Base-by-base conservation (phyloP, 2,113 vertebrate genomes). In the Phaetusa simplex region DNA sequence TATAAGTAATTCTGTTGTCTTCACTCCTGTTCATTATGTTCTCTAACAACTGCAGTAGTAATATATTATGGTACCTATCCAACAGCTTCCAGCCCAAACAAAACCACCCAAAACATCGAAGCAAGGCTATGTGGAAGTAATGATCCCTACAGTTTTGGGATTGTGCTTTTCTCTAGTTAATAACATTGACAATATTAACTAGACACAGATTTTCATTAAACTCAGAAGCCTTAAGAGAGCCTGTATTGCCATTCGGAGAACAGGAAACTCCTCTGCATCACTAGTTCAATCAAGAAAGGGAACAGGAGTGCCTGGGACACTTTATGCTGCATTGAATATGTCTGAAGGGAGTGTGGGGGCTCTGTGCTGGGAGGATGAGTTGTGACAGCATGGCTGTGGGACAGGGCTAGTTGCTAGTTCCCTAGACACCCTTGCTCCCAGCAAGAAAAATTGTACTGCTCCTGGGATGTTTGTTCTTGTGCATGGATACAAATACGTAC, bases 171-270 rank as follows among this genome's bases (percentile, higher is more conserved):
- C 67, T 90, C 80, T 86, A 45, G 38, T 95, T 96, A 91, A 94
- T 97, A 94, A 95, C 81, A 49, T 6, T 61, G 93, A 82, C 70
- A 53, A 21, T 95, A 93, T 86, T 93, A 96, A 94, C 80, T 94
- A 92, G 80, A 55, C 52, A 8, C 73, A 82, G 92, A 27, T 83
- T 95, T 95, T 79, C 83, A 93, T 95, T 95, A 95, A 92, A 85
- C 27, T 96, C 23, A 1, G 72, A 91, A 92, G 65, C 72, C 86
- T 82, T 92, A 19, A 55, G 96, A 96, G 97, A 96, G 72, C 49
- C 13, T 70, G 52, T 69, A 15, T 16, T 94, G 94, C 80, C 5
- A 12, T 27, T 82, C 2, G 10, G 95, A 89, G 95, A 91, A 78
- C 74, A 90, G 81, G 88, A 94, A 62, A 17, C 69, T 92, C 40